phyloP scores from a whole-genome alignment of 2,888 invertebrate genomes.

The Clunio marinus region DNA sequence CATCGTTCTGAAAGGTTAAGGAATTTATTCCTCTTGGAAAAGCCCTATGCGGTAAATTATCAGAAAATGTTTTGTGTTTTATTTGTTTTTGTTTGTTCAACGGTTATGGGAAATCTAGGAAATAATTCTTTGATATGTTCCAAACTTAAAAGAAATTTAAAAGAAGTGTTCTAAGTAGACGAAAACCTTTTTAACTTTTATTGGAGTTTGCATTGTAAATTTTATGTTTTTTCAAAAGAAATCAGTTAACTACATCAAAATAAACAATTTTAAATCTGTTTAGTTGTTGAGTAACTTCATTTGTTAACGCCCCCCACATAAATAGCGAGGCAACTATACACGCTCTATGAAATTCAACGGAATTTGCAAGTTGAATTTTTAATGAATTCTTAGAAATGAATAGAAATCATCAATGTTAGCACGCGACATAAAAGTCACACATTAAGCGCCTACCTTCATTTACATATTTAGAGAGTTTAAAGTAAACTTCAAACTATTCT shows the following conservation, averaged over 20 bases:
- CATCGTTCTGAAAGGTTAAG: neutral
- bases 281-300: no score
- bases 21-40: neutral
- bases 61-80: neutral
- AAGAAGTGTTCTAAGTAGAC: conserved; percentile 10
- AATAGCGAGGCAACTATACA: neutral
- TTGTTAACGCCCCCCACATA: no score
- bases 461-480: no score
- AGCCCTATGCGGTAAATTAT: neutral
- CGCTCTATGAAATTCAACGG: neutral
- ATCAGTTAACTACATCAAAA: no score
- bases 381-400: conserved; percentile 4
- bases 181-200: neutral
- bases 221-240: neutral
- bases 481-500: neutral
- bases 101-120: conserved; percentile 8
- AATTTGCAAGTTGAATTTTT: neutral
- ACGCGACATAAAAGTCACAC: neutral
- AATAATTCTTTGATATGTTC: neutral
- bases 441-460: neutral
- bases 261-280: no score
- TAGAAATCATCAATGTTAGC: neutral
- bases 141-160: neutral
- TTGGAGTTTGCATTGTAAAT: neutral
- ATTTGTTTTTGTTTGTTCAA: neutral